These are phyloP conservation scores for Dasysyrphus tricinctus DNA, from an alignment of 2,888 invertebrate species.

Conservation along the genomic window DNA sequence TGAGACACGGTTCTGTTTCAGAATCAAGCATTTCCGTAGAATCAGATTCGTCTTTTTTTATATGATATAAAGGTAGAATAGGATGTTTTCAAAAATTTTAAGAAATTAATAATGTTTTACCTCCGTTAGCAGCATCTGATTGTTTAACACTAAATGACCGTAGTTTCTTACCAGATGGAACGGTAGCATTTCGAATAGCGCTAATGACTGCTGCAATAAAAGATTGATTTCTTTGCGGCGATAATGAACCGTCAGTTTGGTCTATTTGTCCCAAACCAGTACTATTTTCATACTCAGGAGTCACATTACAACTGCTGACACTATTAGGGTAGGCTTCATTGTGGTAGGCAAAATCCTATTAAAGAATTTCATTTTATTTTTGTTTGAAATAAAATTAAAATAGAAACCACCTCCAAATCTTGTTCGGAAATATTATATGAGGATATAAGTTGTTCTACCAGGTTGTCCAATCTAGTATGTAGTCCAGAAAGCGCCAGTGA, in stretches of 20 bases:
- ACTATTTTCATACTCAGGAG: slow-evolving; percentile 83
- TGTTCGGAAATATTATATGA: too few species aligned
- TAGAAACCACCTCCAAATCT: too few species aligned
- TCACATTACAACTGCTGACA: slow-evolving; percentile 88
- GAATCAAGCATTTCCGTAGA: slow-evolving; percentile 92
- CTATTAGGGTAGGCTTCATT: slow-evolving; percentile 91
- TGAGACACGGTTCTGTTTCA: slow-evolving; percentile 92
- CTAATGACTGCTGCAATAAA: slow-evolving; percentile 90
- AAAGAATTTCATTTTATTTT: too few species aligned
- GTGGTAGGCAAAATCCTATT: too few species aligned
- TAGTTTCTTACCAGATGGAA: slow-evolving; percentile 81
- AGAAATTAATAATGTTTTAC: slow-evolving; percentile 76
- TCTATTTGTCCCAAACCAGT: slow-evolving; percentile 75
- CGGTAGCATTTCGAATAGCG: slow-evolving; percentile 86
- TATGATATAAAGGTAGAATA: background rate
- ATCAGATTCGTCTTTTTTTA: slow-evolving; percentile 87
- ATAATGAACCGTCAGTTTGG: slow-evolving; percentile 83
- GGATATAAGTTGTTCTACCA: too few species aligned
- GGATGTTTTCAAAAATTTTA: background rate
- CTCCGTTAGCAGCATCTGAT: slow-evolving; percentile 78
- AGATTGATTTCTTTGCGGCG: slow-evolving; percentile 87
- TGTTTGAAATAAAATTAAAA: too few species aligned
- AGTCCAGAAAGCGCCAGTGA: slow-evolving; percentile 88
- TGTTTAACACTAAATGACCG: slow-evolving; percentile 80
- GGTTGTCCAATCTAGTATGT: slow-evolving; percentile 88